phyloP scores from a whole-genome alignment of 2,888 invertebrate species.

The Lasioglossum lativentre region DNA sequence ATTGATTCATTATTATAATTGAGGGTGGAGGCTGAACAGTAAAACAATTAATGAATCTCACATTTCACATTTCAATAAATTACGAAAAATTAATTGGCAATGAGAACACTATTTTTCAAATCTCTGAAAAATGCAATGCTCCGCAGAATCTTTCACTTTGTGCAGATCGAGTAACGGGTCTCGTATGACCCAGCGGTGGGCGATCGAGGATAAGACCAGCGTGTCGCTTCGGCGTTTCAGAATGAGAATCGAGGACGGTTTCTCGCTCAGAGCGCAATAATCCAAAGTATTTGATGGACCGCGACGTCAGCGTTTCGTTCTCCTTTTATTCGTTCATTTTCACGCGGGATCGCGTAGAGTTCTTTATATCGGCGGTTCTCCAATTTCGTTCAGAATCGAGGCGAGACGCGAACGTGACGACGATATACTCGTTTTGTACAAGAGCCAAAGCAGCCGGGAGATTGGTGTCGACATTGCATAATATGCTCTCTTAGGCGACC shows the following conservation, averaged over 20 bases:
- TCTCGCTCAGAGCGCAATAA: neutral
- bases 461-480: constrained; percentile 31
- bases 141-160: too few species aligned
- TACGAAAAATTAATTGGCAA: too few species aligned
- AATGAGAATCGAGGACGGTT: neutral
- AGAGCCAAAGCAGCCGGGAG: constrained; percentile 11
- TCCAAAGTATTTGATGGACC: neutral
- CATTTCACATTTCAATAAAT: too few species aligned
- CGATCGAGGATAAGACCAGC: neutral
- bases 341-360: neutral
- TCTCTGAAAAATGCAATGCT: too few species aligned
- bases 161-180: neutral
- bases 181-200: neutral
- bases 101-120: too few species aligned
- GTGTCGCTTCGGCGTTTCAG: neutral
- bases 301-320: neutral
- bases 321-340: neutral
- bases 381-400: neutral
- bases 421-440: constrained; percentile 37
- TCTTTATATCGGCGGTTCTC: neutral
- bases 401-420: neutral
- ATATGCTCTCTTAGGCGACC: constrained; percentile 26
- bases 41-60: too few species aligned
- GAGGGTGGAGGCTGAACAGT: too few species aligned
- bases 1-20: too few species aligned